Evolutionary conservation across 1,140 invertebrate species (phyloP), one percentile per base, ranked within the genome.

Genomic region (Caenorhabditis elegans): DNA sequence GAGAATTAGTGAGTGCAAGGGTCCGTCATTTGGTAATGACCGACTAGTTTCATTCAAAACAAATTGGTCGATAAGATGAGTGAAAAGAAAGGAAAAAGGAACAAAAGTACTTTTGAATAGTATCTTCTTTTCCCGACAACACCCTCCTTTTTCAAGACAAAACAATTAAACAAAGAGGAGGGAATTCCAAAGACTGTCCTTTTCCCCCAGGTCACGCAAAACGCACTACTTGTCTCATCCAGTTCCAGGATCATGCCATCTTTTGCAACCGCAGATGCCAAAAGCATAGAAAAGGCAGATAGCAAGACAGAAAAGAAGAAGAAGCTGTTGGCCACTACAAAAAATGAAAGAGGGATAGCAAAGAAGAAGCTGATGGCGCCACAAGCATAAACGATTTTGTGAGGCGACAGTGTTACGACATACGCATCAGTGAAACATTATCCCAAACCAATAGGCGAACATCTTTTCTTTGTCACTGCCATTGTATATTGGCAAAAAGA

Each of bases 361-460:
- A 43, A 22, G 60, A 39, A 70, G 60, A 70, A 70, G 34, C 60
- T 70, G 60, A 70, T 70, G 60, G 34, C 60, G 60, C 60, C 60
- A 60, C 15, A 15, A 55, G 60, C 34, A 17, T 70, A 70, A 70
- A 70, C 60, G 60, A 70, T 70, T 70, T 70, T 70, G 60, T n/a
- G 1, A 28, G 60, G 31, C 60, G 60, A 70, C 60, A 70, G 60
- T 70, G 60, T 70, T 70, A 70, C 60, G 60, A 70, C 60, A 70
- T 36, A 70, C 60, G 34, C 60, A 70, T 70, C 60, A 70, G 60
- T 70, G 60, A 70, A 70, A 70, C 60, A 70, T 70, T 70, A 70
- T 70, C 60, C n/a, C 34, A 34, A 36, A n/a, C n/a, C n/a, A n/a
- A n/a, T n/a, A n/a, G n/a, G n/a, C n/a, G n/a, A n/a, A n/a, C n/a